A percentile compares a stretch with the other conserved stretches of the same genome.
Conservation (phyloP, 2,113 vertebrate species). For the Erythrocebus patas region DNA sequence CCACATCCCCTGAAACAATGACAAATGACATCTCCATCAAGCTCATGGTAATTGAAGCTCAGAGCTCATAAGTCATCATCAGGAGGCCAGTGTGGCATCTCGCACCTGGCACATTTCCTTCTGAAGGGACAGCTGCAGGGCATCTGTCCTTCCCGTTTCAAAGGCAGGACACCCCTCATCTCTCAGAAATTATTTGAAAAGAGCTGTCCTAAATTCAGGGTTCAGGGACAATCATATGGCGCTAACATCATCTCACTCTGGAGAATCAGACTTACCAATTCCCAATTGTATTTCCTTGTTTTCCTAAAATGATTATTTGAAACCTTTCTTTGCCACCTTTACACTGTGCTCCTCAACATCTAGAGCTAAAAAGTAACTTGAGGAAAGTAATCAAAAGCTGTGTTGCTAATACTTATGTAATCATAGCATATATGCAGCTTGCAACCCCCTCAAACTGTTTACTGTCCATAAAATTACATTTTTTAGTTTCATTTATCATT, state of each 20-base stretch:
- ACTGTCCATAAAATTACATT: background rate
- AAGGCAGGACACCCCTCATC: background rate
- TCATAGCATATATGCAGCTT: background rate
- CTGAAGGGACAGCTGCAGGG: slow-evolving; percentile 56
- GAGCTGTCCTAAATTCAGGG: background rate
- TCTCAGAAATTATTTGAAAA: background rate
- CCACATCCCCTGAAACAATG: slow-evolving; percentile 36
- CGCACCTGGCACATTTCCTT: slow-evolving; percentile 26
- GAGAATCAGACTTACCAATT: background rate
- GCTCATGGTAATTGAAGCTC: slow-evolving; percentile 40
- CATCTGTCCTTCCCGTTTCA: background rate
- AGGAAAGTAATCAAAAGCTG: slow-evolving; percentile 8
- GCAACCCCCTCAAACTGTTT: background rate
- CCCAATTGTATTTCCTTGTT: background rate
- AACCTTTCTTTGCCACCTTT: background rate
- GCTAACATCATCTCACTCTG: background rate
- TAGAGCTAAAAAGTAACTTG: background rate
- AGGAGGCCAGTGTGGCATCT: slow-evolving; percentile 10
- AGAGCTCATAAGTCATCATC: slow-evolving; percentile 55
- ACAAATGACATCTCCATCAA: slow-evolving; percentile 59
- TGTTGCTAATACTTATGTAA: background rate
- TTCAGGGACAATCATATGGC: background rate
- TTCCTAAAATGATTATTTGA: background rate
- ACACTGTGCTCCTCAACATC: background rate
- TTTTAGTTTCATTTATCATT: slow-evolving; percentile 2